Percentiles rank a stretch among this genome's conserved stretches.
phyloP scores from a whole-genome alignment of 2,113 vertebrate species.

The Cinclus cinclus region DNA sequence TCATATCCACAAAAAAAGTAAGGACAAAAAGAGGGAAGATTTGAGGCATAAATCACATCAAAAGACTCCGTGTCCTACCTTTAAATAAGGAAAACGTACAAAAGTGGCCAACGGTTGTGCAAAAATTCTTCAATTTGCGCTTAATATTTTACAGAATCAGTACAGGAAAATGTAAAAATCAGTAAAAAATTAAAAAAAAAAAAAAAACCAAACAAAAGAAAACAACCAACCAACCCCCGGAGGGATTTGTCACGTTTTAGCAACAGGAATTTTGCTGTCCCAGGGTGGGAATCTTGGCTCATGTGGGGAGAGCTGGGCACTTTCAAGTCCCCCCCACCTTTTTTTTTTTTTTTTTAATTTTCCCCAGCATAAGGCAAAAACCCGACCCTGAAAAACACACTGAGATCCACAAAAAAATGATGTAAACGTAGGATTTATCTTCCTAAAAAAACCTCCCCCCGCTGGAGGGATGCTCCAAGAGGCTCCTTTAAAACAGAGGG shows the following conservation, averaged over 20 bases:
- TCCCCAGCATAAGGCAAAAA: slow-evolving; percentile 64
- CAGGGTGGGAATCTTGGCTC: not conserved
- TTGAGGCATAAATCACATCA: slow-evolving; percentile 9
- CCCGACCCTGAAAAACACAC: slow-evolving; percentile 64
- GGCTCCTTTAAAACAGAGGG: slow-evolving; percentile 47
- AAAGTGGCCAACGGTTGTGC: slow-evolving; percentile 67
- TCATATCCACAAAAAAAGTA: slow-evolving; percentile 29
- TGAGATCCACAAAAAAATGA: slow-evolving; percentile 58
- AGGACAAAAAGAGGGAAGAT: not conserved
- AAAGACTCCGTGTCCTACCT: slow-evolving; percentile 26
- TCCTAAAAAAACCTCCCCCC: not conserved
- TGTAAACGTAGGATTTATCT: slow-evolving; percentile 73
- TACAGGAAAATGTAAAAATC: slow-evolving; percentile 64
- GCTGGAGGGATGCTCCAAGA: slow-evolving; percentile 47
- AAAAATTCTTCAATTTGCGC: slow-evolving; percentile 72
- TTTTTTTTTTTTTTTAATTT: not conserved
- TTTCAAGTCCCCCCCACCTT: not conserved
- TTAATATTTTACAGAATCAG: slow-evolving; percentile 71
- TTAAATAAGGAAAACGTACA: slow-evolving; percentile 71
- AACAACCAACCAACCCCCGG: no score
- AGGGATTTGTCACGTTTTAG: slow-evolving; percentile 59
- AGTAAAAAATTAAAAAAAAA: not conserved
- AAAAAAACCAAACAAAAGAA: not conserved
- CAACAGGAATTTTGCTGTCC: slow-evolving; percentile 59
- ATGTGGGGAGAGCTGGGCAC: not conserved